Evolutionary conservation across 2,888 invertebrate species (phyloP).

Genomic region (Scaptodrosophila latifasciaeformis): DNA sequence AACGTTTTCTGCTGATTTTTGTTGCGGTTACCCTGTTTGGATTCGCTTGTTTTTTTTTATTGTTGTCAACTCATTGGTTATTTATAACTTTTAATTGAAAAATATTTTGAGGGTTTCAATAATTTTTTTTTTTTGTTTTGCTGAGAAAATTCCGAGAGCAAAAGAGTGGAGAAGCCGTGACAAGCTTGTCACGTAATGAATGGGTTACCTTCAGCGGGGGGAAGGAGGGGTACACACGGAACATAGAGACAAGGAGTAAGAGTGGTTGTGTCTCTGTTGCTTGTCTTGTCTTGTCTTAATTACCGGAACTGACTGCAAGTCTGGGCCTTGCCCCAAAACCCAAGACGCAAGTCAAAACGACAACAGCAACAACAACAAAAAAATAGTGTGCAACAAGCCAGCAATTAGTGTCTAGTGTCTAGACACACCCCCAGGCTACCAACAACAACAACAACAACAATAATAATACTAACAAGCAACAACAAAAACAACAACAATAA

Average conservation of each 20-base stretch:
- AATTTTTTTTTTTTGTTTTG: no score
- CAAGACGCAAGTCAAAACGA: no score
- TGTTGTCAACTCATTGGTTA: constrained; percentile 40
- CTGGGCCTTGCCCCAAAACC: not conserved
- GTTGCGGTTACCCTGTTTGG: not conserved
- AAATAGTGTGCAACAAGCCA: constrained; percentile 27
- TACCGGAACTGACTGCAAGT: constrained; percentile 50
- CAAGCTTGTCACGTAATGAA: constrained; percentile 2
- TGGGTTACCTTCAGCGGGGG: no score
- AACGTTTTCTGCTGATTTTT: not conserved
- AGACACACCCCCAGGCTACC: constrained; percentile 44
- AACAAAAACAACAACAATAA: not conserved
- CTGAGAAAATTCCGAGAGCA: no score
- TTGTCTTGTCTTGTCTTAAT: constrained; percentile 46
- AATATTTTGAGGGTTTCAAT: constrained; percentile 32
- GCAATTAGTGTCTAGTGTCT: constrained; percentile 50
- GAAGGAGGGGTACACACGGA: no score
- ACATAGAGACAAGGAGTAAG: no score
- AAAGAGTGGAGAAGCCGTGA: no score
- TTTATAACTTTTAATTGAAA: constrained; percentile 62
- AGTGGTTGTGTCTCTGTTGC: not conserved
- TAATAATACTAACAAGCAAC: not conserved
- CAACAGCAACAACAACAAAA: no score
- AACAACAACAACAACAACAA: not conserved
- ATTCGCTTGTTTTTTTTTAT: constrained; percentile 5